Conservation (phyloP, 2,888 invertebrate genomes). For the Phytoseiulus persimilis region DNA sequence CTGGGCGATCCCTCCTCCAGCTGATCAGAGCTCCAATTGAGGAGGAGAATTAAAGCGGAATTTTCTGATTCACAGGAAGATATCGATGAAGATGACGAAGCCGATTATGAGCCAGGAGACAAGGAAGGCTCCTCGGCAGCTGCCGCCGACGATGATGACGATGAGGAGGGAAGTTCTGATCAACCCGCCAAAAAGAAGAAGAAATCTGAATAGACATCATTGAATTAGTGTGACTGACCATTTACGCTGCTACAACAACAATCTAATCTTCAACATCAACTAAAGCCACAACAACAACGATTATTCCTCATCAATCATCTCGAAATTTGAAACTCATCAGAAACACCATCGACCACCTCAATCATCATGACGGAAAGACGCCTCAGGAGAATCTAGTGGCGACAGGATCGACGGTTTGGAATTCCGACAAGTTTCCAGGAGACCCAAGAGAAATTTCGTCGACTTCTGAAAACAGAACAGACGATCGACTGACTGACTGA, state of each 20-base stretch:
- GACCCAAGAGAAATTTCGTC: background rate
- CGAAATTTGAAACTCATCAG: background rate
- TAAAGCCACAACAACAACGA: background rate
- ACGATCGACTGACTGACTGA: background rate
- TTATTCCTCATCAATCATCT: background rate
- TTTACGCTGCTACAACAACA: background rate
- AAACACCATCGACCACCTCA: background rate
- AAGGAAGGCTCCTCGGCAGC: constrained; percentile 23
- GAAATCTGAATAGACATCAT: constrained; percentile 26
- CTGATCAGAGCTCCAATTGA: background rate
- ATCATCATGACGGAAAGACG: background rate
- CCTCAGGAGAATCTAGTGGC: background rate
- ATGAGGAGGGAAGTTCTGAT: constrained; percentile 12
- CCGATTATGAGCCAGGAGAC: constrained; percentile 24
- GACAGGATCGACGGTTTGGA: background rate
- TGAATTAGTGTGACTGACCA: background rate
- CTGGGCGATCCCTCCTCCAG: background rate
- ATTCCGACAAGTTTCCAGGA: too few species aligned
- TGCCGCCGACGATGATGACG: constrained; percentile 20
- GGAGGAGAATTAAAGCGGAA: background rate
- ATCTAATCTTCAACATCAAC: background rate
- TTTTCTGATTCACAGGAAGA: constrained; percentile 19
- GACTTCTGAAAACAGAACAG: background rate
- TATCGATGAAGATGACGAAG: constrained; percentile 30
- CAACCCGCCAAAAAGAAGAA: constrained; percentile 29